Conservation (phyloP, 1,140 invertebrate species). For the Mamestra configurata region DNA sequence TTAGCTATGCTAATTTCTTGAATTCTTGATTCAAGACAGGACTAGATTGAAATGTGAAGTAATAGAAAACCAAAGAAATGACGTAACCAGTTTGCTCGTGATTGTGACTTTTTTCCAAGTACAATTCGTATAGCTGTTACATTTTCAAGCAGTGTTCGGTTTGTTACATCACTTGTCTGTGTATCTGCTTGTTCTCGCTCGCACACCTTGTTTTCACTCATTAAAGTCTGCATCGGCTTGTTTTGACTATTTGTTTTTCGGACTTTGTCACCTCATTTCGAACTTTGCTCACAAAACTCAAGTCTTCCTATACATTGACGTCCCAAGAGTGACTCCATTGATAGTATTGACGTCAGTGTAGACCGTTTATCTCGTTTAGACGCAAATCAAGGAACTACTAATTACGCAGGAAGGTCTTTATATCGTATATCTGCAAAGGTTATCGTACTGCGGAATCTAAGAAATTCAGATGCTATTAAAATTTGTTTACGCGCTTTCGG, state of each 20-base stretch:
- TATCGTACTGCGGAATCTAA: conserved; percentile 43
- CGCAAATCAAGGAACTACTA: conserved; percentile 43
- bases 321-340: conserved; percentile 11
- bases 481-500: conserved; percentile 34
- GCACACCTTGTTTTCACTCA: not conserved
- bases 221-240: not conserved
- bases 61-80: conserved; percentile 18
- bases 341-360: conserved; percentile 53
- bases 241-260: not conserved
- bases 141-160: conserved; percentile 13
- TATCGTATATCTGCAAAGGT: conserved; percentile 50
- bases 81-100: conserved; percentile 50
- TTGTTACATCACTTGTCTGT: conserved; percentile 15
- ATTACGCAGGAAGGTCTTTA: conserved; percentile 38
- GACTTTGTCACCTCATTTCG: not conserved
- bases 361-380: conserved; percentile 38
- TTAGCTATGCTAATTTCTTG: conserved; percentile 24
- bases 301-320: conserved; percentile 38
- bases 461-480: conserved; percentile 20
- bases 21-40: conserved; percentile 41
- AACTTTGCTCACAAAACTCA: conserved; percentile 23
- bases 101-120: conserved; percentile 41
- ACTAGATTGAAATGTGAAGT: conserved; percentile 10
- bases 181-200: conserved; percentile 1
- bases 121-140: conserved; percentile 6